Evolutionary conservation across 1,140 invertebrate genomes (phyloP), one percentile per base, ranked within the genome.

Genomic region (Saxidomus purpurata): DNA sequence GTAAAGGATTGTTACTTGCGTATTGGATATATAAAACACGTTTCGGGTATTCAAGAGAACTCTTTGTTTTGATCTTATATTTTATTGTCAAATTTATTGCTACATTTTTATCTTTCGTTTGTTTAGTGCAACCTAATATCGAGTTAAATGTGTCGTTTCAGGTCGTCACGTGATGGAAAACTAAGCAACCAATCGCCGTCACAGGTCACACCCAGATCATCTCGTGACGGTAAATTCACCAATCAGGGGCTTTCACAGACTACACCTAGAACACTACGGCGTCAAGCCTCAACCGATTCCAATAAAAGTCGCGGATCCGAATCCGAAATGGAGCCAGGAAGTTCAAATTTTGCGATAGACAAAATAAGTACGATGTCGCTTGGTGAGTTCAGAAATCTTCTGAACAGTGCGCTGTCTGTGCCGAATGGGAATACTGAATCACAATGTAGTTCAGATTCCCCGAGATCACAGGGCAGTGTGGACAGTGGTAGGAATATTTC

Each of bases 311-410:
- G 49, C 13, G 49, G 34, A 36, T 80, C 86, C 25, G 76, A 88
- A 80, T 25, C 87, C 31, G 90, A 92, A 55, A 85, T 83, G 76
- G 91, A 90, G 0, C 83, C 87, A 3, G 52, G 38, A 34, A 77
- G 59, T 31, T 31, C 67, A 22, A 67, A 69, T 61, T 55, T 90
- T 11, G 55, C 84, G 31, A 90, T 92, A n/a, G 91, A 93, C 49
- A 84, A 90, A 52, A 93, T 94, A 17, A 95, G 92, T 90, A 94
- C 93, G 15, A 94, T 95, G 94, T 94, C 94, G 0, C 61, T 95
- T 71, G 89, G 92, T 11, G 93, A 95, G 85, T 95, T 95, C 84
- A 93, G 92, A 79, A 94, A 93, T 34, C 90, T 95, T 34, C 84
- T 95, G 52, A 94, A 92, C 71, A 93, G 90, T 86, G 63, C 90